Conservation (phyloP, 2,888 invertebrate genomes). For the Anoncus sp. region DNA sequence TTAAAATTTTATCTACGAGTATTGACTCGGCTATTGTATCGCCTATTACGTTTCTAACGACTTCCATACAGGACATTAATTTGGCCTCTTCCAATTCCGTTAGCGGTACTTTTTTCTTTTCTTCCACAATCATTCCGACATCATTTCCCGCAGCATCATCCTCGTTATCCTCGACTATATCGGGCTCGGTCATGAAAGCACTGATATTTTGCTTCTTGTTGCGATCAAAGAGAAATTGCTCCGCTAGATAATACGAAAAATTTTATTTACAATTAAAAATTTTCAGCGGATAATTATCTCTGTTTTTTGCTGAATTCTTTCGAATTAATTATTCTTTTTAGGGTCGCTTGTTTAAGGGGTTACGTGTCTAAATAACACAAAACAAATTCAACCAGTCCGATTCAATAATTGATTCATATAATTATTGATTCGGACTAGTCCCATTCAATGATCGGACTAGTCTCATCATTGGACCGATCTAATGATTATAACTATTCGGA, state of each 20-base stretch:
- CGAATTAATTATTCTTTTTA: too few relatives aligned
- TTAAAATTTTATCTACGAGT: constrained; percentile 89
- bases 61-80: constrained; percentile 93
- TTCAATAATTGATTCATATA: too few relatives aligned
- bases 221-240: constrained; percentile 94
- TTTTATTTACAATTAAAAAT: not conserved
- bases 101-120: constrained; percentile 84
- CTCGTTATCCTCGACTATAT: constrained; percentile 90
- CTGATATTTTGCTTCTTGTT: constrained; percentile 90
- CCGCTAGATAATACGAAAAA: constrained; percentile 79
- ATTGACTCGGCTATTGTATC: constrained; percentile 90
- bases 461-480: too few relatives aligned
- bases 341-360: too few relatives aligned
- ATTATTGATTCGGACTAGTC: too few relatives aligned
- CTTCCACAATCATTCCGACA: constrained; percentile 70
- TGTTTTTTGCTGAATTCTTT: not conserved
- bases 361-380: too few relatives aligned
- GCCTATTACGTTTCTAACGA: constrained; percentile 91
- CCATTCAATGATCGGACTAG: too few relatives aligned
- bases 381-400: too few relatives aligned
- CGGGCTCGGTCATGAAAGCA: constrained; percentile 89
- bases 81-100: constrained; percentile 89
- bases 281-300: not conserved
- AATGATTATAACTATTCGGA: too few relatives aligned
- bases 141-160: constrained; percentile 86